Percentiles rank a stretch among this genome's conserved stretches.
Conservation (phyloP, 2,113 vertebrate species). For the Campylomormyrus numenius region DNA sequence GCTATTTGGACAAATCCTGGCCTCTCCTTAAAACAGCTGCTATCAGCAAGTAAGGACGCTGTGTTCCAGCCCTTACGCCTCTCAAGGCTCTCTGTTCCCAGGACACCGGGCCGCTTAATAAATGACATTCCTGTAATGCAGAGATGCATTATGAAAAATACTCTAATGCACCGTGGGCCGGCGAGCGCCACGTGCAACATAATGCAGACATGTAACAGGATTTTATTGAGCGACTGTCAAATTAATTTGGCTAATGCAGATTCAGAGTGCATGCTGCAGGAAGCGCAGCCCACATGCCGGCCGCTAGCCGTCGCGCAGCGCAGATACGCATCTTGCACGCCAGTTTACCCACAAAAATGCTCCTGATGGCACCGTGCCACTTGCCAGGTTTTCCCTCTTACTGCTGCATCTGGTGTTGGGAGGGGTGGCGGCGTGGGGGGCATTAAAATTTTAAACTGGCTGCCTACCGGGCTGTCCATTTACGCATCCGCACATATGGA, state of each 20-base stretch:
- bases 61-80: background rate
- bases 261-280: constrained; percentile 43
- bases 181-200: constrained; percentile 28
- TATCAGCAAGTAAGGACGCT: background rate
- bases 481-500: background rate
- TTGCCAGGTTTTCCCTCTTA: constrained; percentile 39
- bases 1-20: background rate
- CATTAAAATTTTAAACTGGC: background rate
- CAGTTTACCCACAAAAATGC: constrained; percentile 38
- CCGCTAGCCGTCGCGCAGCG: constrained; percentile 31
- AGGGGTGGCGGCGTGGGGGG: background rate
- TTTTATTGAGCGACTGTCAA: constrained; percentile 45
- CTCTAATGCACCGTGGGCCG: constrained; percentile 32
- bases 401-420: background rate
- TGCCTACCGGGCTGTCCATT: background rate
- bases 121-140: constrained; percentile 47
- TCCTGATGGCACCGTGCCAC: constrained; percentile 35
- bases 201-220: constrained; percentile 38
- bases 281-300: constrained; percentile 38
- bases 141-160: constrained; percentile 50
- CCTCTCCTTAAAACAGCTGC: background rate
- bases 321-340: constrained; percentile 28
- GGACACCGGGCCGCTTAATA: constrained; percentile 24
- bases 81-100: background rate
- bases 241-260: constrained; percentile 43